phyloP scores from a whole-genome alignment of 1,140 invertebrate genomes.

The honey bee (Apis mellifera) region DNA sequence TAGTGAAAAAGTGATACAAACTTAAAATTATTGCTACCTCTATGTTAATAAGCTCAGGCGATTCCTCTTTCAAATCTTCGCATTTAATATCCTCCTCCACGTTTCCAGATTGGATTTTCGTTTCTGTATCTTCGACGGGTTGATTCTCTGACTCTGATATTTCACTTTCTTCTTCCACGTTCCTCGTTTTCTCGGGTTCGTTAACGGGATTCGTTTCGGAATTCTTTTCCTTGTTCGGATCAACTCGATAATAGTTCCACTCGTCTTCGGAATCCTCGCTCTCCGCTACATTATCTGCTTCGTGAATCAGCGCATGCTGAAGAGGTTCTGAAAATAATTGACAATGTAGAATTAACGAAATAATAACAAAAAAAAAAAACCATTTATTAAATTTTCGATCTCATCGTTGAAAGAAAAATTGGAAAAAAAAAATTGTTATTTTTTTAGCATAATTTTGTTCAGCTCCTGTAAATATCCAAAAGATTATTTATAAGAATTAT shows the following conservation, averaged over 20 bases:
- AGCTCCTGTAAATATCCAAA: no score
- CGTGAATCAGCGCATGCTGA: constrained; percentile 72
- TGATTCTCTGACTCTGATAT: constrained; percentile 17
- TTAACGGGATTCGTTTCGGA: constrained; percentile 35
- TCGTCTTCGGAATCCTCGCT: constrained; percentile 90
- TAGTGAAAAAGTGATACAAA: neutral
- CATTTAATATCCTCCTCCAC: constrained; percentile 45
- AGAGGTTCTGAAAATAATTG: constrained; percentile 69
- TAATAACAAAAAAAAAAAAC: neutral
- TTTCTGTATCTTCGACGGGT: constrained; percentile 7
- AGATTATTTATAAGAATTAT: no score
- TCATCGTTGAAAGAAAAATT: no score
- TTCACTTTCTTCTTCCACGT: constrained; percentile 20
- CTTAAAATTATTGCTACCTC: constrained; percentile 42
- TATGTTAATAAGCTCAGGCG: constrained; percentile 53
- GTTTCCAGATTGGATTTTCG: constrained; percentile 31
- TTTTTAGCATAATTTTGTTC: no score
- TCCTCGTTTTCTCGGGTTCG: constrained; percentile 35
- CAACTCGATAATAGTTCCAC: constrained; percentile 88
- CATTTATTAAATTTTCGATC: neutral
- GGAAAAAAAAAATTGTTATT: no score
- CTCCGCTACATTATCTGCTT: constrained; percentile 87
- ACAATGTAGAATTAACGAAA: neutral
- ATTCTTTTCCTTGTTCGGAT: constrained; percentile 80
- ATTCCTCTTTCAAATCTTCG: constrained; percentile 31